Percentiles rank a stretch among this genome's conserved stretches.
Evolutionary conservation across 2,797 vertebrate genomes (phyloP).

Genomic region (Fundulus diaphanus): DNA sequence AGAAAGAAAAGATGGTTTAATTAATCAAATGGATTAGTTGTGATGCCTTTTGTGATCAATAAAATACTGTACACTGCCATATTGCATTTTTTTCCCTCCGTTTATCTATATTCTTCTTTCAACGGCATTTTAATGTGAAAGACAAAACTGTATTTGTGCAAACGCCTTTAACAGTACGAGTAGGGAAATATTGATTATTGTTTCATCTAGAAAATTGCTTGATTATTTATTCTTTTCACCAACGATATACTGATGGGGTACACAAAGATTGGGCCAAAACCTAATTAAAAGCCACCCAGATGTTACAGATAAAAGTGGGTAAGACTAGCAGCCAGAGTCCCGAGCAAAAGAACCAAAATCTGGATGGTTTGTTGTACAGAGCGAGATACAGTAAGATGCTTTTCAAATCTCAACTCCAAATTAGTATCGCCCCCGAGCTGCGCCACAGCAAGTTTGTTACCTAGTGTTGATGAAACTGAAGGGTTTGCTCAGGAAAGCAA

Average conservation of each 20-base stretch:
- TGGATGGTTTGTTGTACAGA: slow-evolving; percentile 61
- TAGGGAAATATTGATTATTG: neutral
- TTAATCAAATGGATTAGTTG: neutral
- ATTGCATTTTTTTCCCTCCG: neutral
- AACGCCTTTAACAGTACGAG: neutral
- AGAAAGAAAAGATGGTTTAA: neutral
- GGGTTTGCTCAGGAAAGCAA: slow-evolving; percentile 68
- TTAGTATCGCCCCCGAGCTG: slow-evolving; percentile 82
- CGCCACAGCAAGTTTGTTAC: slow-evolving; percentile 72
- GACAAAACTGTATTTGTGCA: neutral
- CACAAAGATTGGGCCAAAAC: neutral
- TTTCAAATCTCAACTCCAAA: slow-evolving; percentile 72
- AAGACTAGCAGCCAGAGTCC: slow-evolving; percentile 15
- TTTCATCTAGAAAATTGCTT: neutral
- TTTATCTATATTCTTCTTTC: neutral
- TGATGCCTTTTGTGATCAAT: neutral
- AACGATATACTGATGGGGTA: neutral
- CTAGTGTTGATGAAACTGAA: slow-evolving; percentile 73
- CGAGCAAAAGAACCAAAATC: slow-evolving; percentile 13
- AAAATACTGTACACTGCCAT: neutral
- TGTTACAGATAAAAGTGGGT: neutral
- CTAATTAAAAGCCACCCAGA: neutral
- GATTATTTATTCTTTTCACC: neutral
- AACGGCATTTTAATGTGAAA: neutral
- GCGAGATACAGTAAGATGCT: slow-evolving; percentile 70